phyloP scores from a whole-genome alignment of 2,888 invertebrate genomes.

The Chouioia cunea region DNA sequence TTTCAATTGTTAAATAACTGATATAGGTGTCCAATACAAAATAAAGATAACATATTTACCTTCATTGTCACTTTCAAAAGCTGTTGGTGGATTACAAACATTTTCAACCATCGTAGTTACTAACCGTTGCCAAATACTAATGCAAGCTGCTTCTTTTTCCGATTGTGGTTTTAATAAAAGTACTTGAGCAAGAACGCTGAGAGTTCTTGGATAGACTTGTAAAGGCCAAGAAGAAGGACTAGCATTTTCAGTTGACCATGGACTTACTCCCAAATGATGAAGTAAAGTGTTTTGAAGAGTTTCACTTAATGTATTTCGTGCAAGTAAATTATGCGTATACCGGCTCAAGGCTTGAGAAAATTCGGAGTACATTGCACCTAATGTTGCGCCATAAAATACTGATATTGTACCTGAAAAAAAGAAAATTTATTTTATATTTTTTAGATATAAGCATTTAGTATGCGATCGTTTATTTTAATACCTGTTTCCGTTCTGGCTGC shows the following conservation, averaged over 20 bases:
- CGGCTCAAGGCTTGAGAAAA: conserved; percentile 85
- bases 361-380: conserved; percentile 80
- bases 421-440: background rate
- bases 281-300: conserved; percentile 79
- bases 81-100: conserved; percentile 77
- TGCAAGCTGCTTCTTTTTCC: conserved; percentile 90
- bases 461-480: conserved; percentile 49
- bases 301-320: conserved; percentile 77
- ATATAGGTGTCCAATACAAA: conserved; percentile 6
- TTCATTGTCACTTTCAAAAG: conserved; percentile 80
- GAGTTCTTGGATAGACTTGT: conserved; percentile 82
- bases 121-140: conserved; percentile 92
- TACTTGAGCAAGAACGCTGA: conserved; percentile 87
- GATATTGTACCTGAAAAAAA: conserved; percentile 76
- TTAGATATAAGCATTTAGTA: background rate
- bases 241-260: conserved; percentile 75
- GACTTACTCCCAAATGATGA: conserved; percentile 81
- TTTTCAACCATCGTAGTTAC: conserved; percentile 91
- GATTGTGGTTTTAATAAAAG: conserved; percentile 83
- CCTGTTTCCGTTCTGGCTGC: conserved; percentile 85
- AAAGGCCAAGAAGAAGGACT: conserved; percentile 78
- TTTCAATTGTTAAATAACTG: background rate
- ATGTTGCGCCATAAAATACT: conserved; percentile 78
- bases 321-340: conserved; percentile 82
- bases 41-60: conserved; percentile 68